These are phyloP conservation scores for Lepidostoma basale DNA, from an alignment of 1,140 invertebrate genomes.

Conservation along the genomic window DNA sequence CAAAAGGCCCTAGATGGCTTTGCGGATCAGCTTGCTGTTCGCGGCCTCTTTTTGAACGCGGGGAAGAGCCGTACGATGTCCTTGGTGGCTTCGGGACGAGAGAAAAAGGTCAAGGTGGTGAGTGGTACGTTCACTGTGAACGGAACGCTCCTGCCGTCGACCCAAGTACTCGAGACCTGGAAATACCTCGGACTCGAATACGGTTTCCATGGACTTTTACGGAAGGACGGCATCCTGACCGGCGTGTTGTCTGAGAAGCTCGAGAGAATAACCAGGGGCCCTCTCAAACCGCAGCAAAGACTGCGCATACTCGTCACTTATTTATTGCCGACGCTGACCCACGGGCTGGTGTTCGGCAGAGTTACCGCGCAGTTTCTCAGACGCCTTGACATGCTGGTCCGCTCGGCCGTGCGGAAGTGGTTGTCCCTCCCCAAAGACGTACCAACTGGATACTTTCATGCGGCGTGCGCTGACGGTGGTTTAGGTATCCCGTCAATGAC, in stretches of 20 bases:
- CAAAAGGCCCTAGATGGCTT: neutral
- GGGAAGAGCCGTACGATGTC: no score
- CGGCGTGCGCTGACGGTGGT: constrained; percentile 47
- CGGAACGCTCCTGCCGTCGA: no score
- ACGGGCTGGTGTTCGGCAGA: constrained; percentile 47
- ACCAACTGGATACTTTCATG: constrained; percentile 50
- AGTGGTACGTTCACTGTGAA: no score
- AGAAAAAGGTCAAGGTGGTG: no score
- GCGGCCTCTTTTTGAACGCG: no score
- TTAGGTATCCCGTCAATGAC: constrained; percentile 44
- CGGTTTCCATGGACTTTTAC: constrained; percentile 33
- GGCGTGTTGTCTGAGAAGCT: neutral
- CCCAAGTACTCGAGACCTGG: no score
- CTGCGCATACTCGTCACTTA: constrained; percentile 45
- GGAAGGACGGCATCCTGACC: neutral
- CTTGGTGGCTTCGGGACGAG: no score
- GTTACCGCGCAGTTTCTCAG: constrained; percentile 43
- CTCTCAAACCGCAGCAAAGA: constrained; percentile 51
- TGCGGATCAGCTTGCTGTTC: constrained; percentile 32
- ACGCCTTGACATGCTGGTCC: constrained; percentile 46
- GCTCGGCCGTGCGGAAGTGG: constrained; percentile 47
- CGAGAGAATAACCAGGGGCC: constrained; percentile 38
- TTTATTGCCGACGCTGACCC: constrained; percentile 48
- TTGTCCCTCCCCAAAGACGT: constrained; percentile 49
- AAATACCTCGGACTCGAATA: no score